Evolutionary conservation across 1,140 invertebrate species (phyloP).

Genomic region (Drosophila kohkoa): DNA sequence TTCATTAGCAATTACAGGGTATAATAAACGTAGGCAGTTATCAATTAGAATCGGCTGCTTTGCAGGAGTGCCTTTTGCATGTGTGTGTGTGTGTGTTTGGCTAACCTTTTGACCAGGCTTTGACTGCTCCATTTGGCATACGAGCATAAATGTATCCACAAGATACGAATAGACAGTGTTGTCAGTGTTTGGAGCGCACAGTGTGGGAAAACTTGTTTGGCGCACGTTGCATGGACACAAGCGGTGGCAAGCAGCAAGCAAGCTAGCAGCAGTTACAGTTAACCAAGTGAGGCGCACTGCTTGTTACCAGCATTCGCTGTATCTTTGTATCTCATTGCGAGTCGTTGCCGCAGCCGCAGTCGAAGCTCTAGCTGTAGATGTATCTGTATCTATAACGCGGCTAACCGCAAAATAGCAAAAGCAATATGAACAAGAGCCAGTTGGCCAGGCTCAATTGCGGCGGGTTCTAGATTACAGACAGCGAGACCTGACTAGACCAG

Average conservation of each 20-base stretch:
- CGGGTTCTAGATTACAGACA: constrained; percentile 67
- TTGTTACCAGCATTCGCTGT: constrained; percentile 39
- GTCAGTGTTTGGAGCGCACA: constrained; percentile 13
- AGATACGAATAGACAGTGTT: constrained; percentile 31
- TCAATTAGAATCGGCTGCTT: neutral
- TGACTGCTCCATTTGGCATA: constrained; percentile 60
- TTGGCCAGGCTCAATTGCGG: constrained; percentile 50
- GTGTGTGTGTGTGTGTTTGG: constrained; percentile 21
- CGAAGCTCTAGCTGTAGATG: neutral
- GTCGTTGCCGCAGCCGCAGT: neutral
- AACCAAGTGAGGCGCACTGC: constrained; percentile 55
- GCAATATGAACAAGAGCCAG: constrained; percentile 47
- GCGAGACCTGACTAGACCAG: constrained; percentile 19
- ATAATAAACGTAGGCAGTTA: neutral
- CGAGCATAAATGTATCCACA: constrained; percentile 5
- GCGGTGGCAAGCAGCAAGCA: no score
- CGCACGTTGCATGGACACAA: constrained; percentile 40
- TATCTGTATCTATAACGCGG: constrained; percentile 69
- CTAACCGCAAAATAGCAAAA: constrained; percentile 69
- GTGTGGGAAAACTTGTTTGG: constrained; percentile 74
- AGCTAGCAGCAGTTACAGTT: constrained; percentile 54
- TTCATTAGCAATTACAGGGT: no score
- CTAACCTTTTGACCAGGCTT: constrained; percentile 75
- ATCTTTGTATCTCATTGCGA: constrained; percentile 31
- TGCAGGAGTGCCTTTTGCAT: constrained; percentile 32